phyloP scores from a whole-genome alignment of 2,888 invertebrate genomes.

The Scaptodrosophila latifasciaeformis region DNA sequence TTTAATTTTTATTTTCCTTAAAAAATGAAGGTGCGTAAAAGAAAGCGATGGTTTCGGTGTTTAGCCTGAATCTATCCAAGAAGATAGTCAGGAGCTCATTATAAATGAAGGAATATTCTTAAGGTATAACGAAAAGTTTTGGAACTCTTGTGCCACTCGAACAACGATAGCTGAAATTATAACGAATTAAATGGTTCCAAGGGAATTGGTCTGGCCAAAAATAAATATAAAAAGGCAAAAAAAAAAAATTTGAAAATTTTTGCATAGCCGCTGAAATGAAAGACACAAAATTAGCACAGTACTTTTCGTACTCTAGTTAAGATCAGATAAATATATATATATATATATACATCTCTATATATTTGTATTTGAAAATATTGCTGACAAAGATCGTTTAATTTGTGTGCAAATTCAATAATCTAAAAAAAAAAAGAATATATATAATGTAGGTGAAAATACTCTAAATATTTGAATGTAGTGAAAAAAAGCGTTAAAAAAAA shows the following conservation, averaged over 20 bases:
- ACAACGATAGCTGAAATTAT: constrained; percentile 60
- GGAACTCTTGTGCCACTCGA: constrained; percentile 58
- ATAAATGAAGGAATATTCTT: no score
- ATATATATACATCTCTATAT: not conserved
- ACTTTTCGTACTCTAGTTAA: no score
- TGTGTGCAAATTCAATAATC: constrained; percentile 21
- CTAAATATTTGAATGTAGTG: constrained; percentile 25
- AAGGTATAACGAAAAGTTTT: constrained; percentile 22
- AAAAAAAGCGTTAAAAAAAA: constrained; percentile 30
- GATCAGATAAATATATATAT: not conserved
- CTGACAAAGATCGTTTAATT: constrained; percentile 22
- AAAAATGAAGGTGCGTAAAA: constrained; percentile 2
- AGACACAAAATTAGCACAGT: constrained; percentile 29
- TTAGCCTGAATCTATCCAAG: not conserved
- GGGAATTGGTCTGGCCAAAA: constrained; percentile 1
- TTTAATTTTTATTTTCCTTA: constrained; percentile 12
- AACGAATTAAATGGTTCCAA: not conserved
- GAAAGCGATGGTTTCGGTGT: constrained; percentile 6
- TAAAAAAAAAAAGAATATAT: constrained; percentile 6
- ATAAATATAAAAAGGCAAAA: not conserved
- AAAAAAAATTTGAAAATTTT: constrained; percentile 32
- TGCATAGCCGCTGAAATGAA: constrained; percentile 40
- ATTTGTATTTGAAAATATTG: not conserved
- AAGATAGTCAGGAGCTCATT: constrained; percentile 9
- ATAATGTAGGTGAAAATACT: no score